Evolutionary conservation across 2,113 vertebrate genomes (phyloP).

Genomic region (Misgurnus mizolepis): DNA sequence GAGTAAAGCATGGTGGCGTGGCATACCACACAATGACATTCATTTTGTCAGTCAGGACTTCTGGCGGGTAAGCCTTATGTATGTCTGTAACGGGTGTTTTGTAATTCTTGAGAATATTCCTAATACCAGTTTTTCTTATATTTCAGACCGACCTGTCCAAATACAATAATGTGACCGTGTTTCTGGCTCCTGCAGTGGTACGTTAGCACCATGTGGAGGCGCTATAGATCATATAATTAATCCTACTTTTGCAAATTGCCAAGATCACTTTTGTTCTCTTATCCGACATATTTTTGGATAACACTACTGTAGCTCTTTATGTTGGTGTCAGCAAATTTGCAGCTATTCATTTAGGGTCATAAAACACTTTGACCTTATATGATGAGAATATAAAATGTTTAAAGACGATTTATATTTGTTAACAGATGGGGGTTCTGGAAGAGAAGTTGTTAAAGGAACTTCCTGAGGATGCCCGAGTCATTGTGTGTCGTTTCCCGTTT

Average conservation of each 20-base stretch:
- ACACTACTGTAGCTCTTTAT: not conserved
- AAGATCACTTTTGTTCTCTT: not conserved
- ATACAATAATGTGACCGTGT: slow-evolving; percentile 53
- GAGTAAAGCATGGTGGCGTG: slow-evolving; percentile 43
- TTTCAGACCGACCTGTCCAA: slow-evolving; percentile 55
- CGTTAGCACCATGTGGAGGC: slow-evolving; percentile 27
- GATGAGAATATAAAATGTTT: not conserved
- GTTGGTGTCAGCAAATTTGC: not conserved
- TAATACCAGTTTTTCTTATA: not conserved
- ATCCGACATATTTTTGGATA: not conserved
- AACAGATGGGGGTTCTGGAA: slow-evolving; percentile 54
- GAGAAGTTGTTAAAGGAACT: slow-evolving; percentile 52
- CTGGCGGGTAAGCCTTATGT: slow-evolving; percentile 46
- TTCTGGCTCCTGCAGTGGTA: slow-evolving; percentile 56
- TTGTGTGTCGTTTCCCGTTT: slow-evolving; percentile 55
- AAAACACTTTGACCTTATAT: not conserved
- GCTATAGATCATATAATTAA: not conserved
- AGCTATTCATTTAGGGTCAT: not conserved
- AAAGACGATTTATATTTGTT: not conserved
- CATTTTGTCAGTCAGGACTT: slow-evolving; percentile 53
- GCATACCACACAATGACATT: slow-evolving; percentile 38
- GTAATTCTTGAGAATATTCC: no score
- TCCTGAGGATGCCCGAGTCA: slow-evolving; percentile 43
- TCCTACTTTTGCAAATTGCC: not conserved
- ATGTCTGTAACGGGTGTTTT: no score